Base-by-base conservation (phyloP, 2,797 vertebrate species). In the Acipenser transmontanus region DNA sequence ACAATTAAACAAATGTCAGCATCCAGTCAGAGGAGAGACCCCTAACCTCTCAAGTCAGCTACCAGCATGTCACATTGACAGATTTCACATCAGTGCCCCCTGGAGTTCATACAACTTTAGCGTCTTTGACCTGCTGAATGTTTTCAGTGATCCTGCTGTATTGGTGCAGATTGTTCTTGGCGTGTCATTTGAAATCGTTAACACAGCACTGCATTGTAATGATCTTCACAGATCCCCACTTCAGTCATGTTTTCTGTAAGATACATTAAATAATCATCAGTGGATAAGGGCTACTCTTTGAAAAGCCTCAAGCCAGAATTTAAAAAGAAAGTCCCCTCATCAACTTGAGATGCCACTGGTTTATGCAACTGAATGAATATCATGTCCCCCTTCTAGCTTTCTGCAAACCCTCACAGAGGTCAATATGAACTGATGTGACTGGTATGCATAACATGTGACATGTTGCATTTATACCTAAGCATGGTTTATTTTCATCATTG, bases 181-280 rank as follows among this genome's bases (percentile, higher is more conserved):
- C 17, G 17, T 1, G 17, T 17, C 17, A 17, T 17, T 17, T 17
- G 17, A 17, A 17, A 17, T 17, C 17, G 17, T 17, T 17, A 1
- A 17, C 17, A 17, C 17, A 1, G 17, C 17, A 17, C 17, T 17
- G 17, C 34, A 34, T 34, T 34, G 34, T 34, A 34, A 34, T 34
- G 34, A 4, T 34, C 61, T 14, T 71, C 56, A 7, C 34, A 64
- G 62, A 10, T 52, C 51, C 50, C 8, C 62, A 66, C 63, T 78
- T 79, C 75, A 66, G 67, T 61, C 57, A 66, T 74, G 70, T 80
- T 79, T 77, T 77, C 80, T 81, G 84, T 84, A 79, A 79, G 75
- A 65, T 75, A 78, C 81, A 81, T 82, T 82, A 82, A 78, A 78
- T 76, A 82, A 87, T 87, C 80, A 86, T 79, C 80, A 83, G 80